phyloP scores from a whole-genome alignment of 1,140 invertebrate genomes.

The Coelopa frigida region DNA sequence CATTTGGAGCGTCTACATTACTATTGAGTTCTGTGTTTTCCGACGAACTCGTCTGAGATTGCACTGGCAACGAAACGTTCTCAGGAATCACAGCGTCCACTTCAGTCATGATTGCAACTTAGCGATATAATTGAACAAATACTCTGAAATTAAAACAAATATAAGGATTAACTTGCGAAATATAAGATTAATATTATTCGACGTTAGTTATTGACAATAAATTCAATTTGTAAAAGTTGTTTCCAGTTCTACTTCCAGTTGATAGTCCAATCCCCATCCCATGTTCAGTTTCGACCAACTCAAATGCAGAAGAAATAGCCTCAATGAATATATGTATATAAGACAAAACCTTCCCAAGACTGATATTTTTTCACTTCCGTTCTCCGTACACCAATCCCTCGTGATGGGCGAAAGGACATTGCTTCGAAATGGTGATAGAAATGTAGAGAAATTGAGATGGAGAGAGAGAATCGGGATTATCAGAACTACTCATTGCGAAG shows the following conservation, averaged over 20 bases:
- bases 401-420: too few species aligned
- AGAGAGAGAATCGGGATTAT: too few species aligned
- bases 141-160: too few species aligned
- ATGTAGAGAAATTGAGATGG: too few species aligned
- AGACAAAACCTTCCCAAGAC: too few species aligned
- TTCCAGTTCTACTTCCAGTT: not conserved
- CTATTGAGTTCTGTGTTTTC: not conserved
- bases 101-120: slow-evolving; percentile 39
- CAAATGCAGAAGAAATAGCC: too few species aligned
- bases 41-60: slow-evolving; percentile 4
- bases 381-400: too few species aligned
- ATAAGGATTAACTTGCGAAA: not conserved
- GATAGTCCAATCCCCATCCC: not conserved
- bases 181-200: not conserved
- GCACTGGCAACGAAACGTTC: slow-evolving; percentile 30
- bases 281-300: not conserved
- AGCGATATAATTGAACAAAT: too few species aligned
- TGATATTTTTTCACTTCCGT: too few species aligned
- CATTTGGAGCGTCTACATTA: slow-evolving; percentile 3
- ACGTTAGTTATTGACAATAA: not conserved
- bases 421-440: too few species aligned
- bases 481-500: too few species aligned
- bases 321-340: too few species aligned
- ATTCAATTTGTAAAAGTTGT: not conserved
- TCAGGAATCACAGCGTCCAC: slow-evolving; percentile 42